phyloP scores from a whole-genome alignment of 2,888 invertebrate genomes.

The Oscheius sp. region DNA sequence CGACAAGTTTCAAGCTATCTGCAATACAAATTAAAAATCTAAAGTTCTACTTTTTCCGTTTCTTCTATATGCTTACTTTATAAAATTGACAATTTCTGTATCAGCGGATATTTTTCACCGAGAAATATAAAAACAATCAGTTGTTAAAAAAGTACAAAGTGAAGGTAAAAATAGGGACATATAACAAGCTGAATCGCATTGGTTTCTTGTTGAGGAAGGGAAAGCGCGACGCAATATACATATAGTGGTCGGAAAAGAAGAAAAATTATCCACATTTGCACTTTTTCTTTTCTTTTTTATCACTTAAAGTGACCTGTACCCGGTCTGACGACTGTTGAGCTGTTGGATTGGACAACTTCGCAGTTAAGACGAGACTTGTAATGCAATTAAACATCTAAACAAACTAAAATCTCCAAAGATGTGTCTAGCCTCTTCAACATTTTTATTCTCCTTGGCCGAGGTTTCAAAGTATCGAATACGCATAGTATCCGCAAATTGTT shows the following conservation, averaged over 20 bases:
- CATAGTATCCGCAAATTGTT: slow-evolving; percentile 96
- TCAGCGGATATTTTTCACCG: no score
- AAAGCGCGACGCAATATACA: no score
- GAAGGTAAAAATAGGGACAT: no score
- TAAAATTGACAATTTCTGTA: no score
- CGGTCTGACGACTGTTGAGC: slow-evolving; percentile 34
- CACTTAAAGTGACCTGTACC: slow-evolving; percentile 37
- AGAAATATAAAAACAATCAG: no score
- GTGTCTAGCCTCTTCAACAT: slow-evolving; percentile 90
- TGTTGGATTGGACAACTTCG: slow-evolving; percentile 76
- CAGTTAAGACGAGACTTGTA: slow-evolving; percentile 83
- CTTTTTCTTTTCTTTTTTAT: slow-evolving; percentile 48
- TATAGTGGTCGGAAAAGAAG: neutral
- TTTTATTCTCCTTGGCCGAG: slow-evolving; percentile 97
- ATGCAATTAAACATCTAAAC: slow-evolving; percentile 80
- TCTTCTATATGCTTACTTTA: no score
- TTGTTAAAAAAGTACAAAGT: no score
- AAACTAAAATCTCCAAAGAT: neutral
- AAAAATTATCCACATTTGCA: slow-evolving; percentile 47
- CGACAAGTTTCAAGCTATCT: neutral
- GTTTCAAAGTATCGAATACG: slow-evolving; percentile 96
- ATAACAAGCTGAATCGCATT: no score
- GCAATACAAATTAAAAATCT: neutral
- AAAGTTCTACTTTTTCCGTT: no score
- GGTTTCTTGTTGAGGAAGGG: no score